Conservation (phyloP, 2,888 invertebrate species). For the Spatulosminthurus flaviceps region DNA sequence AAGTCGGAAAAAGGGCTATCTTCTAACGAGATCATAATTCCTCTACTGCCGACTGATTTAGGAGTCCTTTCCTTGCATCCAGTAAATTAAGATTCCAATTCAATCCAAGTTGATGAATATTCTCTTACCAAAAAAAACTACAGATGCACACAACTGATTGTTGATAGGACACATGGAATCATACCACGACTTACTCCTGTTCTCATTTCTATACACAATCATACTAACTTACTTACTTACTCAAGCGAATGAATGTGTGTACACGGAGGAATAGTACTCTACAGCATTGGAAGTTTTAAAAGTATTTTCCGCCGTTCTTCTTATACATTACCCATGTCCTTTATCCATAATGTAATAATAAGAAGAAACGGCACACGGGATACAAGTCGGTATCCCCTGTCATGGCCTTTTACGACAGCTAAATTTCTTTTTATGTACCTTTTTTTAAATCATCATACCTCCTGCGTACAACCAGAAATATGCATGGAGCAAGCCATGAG, state of each 20-base stretch:
- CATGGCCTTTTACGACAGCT: not conserved
- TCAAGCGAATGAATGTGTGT: no score
- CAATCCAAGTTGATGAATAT: not conserved
- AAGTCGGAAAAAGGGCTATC: slow-evolving; percentile 49
- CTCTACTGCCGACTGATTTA: slow-evolving; percentile 57
- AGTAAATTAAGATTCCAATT: slow-evolving; percentile 17
- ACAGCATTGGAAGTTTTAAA: no score
- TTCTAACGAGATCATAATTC: slow-evolving; percentile 61
- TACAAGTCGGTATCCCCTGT: slow-evolving; percentile 11
- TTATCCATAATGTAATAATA: not conserved
- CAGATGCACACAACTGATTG: no score
- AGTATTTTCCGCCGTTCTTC: no score
- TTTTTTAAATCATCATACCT: slow-evolving; percentile 2
- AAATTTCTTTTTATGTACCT: not conserved
- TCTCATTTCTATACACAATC: no score
- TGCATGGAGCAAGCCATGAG: not conserved
- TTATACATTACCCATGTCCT: not conserved
- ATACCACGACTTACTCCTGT: no score
- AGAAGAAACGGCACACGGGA: not conserved
- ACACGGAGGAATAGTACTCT: no score
- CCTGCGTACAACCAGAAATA: not conserved
- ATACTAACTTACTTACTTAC: no score
- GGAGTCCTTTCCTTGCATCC: slow-evolving; percentile 51
- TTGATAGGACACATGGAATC: no score
- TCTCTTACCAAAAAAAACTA: not conserved